These are phyloP conservation scores for Agelas oroides DNA, from an alignment of 37 sponge, comb jelly and placozoan species.

Conservation along the genomic window DNA sequence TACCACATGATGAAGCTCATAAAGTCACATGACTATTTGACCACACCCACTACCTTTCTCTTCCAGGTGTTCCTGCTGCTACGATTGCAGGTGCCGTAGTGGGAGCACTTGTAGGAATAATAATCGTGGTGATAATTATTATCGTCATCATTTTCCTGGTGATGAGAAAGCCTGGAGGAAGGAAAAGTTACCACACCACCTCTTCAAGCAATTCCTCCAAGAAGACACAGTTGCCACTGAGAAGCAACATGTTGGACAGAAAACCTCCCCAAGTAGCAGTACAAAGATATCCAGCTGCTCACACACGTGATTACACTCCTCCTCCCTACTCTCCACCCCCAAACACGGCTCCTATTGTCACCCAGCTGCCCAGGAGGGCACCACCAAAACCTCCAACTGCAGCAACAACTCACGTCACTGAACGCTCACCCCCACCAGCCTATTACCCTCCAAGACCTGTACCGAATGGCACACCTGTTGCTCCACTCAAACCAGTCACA, in stretches of 20 bases:
- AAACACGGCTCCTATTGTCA: too few relatives aligned
- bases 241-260: neutral
- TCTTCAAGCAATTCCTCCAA: too few relatives aligned
- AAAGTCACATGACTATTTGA: too few relatives aligned
- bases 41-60: too few relatives aligned
- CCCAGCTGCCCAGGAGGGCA: too few relatives aligned
- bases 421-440: neutral
- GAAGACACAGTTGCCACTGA: neutral
- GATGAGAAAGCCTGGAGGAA: too few relatives aligned
- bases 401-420: neutral
- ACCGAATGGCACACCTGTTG: too few relatives aligned
- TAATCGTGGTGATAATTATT: constrained; percentile 1
- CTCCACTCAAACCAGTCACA: neutral
- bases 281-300: neutral
- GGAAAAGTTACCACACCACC: too few relatives aligned
- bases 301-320: neutral
- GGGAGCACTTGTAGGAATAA: neutral
- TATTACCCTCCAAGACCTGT: neutral
- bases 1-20: too few relatives aligned
- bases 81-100: constrained; percentile 33
- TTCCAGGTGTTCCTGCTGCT: neutral
- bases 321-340: too few relatives aligned
- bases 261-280: neutral
- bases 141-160: constrained; percentile 3
- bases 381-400: constrained; percentile 2